A percentile compares a stretch with the other conserved stretches of the same genome.
phyloP scores from a whole-genome alignment of 2,113 vertebrate genomes.

The Antechinus flavipes region DNA sequence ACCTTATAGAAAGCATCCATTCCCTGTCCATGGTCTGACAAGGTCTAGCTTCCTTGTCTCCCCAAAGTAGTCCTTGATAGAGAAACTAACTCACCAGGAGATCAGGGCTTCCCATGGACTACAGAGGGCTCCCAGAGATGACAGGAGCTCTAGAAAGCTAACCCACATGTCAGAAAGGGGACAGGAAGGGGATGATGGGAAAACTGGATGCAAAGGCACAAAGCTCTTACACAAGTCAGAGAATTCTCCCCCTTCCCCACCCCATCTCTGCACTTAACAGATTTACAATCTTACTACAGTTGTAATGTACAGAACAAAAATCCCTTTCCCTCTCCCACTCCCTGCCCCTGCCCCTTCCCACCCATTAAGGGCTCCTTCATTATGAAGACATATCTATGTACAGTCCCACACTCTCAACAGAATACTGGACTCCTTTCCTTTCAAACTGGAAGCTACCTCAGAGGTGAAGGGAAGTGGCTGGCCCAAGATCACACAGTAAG shows the following conservation, averaged over 20 bases:
- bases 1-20: background rate
- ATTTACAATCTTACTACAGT: background rate
- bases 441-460: background rate
- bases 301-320: background rate
- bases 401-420: slow-evolving; percentile 46
- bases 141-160: background rate
- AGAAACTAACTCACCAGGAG: background rate
- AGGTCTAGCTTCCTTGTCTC: background rate
- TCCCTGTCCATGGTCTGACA: background rate
- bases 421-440: slow-evolving; percentile 37
- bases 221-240: background rate
- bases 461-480: background rate
- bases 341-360: background rate
- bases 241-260: background rate
- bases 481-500: background rate
- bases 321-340: background rate
- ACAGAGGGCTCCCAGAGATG: background rate
- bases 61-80: background rate
- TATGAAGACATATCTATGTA: slow-evolving; percentile 32
- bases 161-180: background rate
- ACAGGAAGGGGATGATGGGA: background rate
- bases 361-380: slow-evolving; percentile 45
- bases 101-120: background rate
- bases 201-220: background rate
- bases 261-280: background rate